Evolutionary conservation across 2,888 invertebrate species (phyloP).

Genomic region (Mylabris sibirica): DNA sequence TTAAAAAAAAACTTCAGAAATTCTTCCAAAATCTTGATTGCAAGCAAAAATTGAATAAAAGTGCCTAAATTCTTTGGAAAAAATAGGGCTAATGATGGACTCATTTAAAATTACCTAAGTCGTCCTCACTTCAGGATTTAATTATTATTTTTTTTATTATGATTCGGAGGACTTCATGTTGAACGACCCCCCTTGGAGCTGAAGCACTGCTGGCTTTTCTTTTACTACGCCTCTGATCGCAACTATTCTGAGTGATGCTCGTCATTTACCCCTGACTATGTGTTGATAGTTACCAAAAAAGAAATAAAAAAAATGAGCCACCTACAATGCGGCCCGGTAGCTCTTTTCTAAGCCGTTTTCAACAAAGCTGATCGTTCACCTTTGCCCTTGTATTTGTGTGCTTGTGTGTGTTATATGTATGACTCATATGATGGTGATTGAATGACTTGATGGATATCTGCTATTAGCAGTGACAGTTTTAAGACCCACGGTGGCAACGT

Average conservation of each 20-base stretch:
- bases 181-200: no score
- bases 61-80: no score
- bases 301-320: constrained; percentile 19
- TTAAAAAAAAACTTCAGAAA: no score
- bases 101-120: no score
- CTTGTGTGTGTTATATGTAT: constrained; percentile 39
- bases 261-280: constrained; percentile 47
- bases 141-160: no score
- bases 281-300: constrained; percentile 32
- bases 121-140: no score
- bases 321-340: constrained; percentile 33
- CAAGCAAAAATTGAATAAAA: no score
- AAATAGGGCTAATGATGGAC: no score
- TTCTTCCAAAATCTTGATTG: no score
- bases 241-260: constrained; percentile 39
- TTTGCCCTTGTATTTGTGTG: constrained; percentile 39
- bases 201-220: no score
- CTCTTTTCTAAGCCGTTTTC: constrained; percentile 15
- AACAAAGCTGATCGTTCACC: constrained; percentile 41
- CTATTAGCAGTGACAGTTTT: constrained; percentile 63
- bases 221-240: no score
- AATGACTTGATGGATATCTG: constrained; percentile 62
- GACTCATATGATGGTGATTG: constrained; percentile 61
- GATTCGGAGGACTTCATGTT: no score
- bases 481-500: constrained; percentile 50